These are phyloP conservation scores for Amazona finschi DNA, from an alignment of 2,797 vertebrate genomes.

Conservation along the genomic window DNA sequence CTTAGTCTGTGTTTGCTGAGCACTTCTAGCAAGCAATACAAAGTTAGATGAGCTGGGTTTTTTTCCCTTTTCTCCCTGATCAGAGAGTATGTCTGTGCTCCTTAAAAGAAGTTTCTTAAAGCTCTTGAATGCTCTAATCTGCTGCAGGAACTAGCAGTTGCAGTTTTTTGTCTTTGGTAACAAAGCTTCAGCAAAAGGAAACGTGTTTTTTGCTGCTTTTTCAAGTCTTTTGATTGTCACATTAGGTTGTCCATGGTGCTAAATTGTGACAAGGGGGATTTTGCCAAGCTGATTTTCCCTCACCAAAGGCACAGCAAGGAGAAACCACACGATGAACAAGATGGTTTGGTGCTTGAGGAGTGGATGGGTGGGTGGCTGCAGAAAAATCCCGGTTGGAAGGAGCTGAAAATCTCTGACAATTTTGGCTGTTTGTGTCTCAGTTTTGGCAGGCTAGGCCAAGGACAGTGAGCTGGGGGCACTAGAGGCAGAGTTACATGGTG, in stretches of 20 bases:
- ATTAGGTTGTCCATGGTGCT: background rate
- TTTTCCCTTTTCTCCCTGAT: background rate
- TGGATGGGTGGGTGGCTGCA: background rate
- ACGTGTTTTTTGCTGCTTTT: background rate
- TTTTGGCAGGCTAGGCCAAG: background rate
- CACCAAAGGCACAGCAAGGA: background rate
- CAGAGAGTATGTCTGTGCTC: background rate
- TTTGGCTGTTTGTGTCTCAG: background rate
- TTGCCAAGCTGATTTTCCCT: background rate
- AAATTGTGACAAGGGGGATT: background rate
- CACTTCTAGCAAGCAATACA: background rate
- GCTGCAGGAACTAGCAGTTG: background rate
- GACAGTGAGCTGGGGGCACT: background rate
- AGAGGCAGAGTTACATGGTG: background rate
- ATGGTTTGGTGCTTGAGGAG: background rate
- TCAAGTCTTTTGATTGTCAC: background rate
- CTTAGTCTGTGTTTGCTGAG: background rate
- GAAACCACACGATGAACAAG: background rate
- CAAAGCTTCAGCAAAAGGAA: background rate
- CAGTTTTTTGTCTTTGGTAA: background rate
- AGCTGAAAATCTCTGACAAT: background rate
- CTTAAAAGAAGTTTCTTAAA: background rate
- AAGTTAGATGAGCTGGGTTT: background rate
- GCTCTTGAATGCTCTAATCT: background rate
- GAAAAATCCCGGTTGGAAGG: background rate